Evolutionary conservation across 2,888 invertebrate genomes (phyloP), one percentile per base, ranked within the genome.

Genomic region (Sisyra terminalis): DNA sequence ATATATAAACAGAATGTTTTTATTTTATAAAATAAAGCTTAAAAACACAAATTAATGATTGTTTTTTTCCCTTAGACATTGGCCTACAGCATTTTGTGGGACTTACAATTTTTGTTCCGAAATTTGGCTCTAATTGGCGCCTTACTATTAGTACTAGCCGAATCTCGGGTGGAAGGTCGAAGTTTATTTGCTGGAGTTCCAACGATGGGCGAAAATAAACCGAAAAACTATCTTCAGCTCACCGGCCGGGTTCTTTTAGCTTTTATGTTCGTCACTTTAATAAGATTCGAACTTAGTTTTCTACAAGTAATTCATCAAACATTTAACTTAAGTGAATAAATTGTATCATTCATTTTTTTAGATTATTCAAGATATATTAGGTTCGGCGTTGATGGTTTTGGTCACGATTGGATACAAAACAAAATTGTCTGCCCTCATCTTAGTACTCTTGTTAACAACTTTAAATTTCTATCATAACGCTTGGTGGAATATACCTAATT

Each of bases 351-450:
- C 24, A 37, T 44, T 38, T 45, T 4, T 29, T 18, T 67, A 90
- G 81, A 81, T 96, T 47, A 56, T 93, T 43, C 86, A 94, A 68
- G 90, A 96, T 63, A 70, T 97, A 49, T 69, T 97, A 45, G 97
- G 94, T 49, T 88, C 90, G 53, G 78, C 84, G 47, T 72, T 99
- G 48, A 98, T 99, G 87, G 75, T 94, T 49, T 69, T 94, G 47
- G 94, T 99, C 49, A 92, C 93, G 39, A 75, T 99, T 49, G 98
- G 98, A 44, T 97, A 89, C 70, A 98, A 98, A 67, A 98, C 98
- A 35, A 98, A 98, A 69, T 73, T 98, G 55, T 93, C 94, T 44
- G 94, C 98, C 31, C 72, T 98, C 49, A 78, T 93, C 57, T 73
- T 99, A 49, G 96, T 97, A 41, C 60, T 86, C 40, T 79, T 97